Conservation (phyloP, 2,113 vertebrate genomes). For the Bambusicola thoracicus region DNA sequence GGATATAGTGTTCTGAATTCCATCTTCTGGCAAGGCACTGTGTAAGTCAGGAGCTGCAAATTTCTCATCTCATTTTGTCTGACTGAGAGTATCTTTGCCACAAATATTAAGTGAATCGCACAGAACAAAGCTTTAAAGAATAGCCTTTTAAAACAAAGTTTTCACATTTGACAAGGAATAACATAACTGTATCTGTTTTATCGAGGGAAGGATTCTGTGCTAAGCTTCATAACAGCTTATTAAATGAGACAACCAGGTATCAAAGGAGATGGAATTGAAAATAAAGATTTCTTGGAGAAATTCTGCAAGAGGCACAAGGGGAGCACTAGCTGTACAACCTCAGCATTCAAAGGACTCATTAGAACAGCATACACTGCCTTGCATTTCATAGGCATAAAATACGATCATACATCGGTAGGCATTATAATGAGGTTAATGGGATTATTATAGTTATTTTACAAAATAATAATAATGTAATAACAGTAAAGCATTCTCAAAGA, state of each 20-base stretch:
- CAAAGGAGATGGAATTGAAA: constrained; percentile 21
- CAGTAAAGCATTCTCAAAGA: background rate
- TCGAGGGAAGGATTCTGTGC: background rate
- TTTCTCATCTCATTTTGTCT: background rate
- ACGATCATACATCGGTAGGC: background rate
- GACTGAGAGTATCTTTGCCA: background rate
- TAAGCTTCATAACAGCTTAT: constrained; percentile 12
- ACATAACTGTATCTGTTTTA: background rate
- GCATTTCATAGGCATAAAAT: constrained; percentile 21
- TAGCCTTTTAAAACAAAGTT: background rate
- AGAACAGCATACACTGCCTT: background rate
- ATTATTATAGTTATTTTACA: constrained; percentile 37
- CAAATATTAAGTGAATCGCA: background rate
- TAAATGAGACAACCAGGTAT: constrained; percentile 33
- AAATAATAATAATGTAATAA: constrained; percentile 16
- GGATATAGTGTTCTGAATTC: background rate
- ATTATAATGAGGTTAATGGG: constrained; percentile 56
- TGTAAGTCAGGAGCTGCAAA: background rate
- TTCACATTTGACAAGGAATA: background rate
- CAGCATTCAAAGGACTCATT: constrained; percentile 26
- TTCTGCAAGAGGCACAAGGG: background rate
- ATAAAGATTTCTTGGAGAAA: constrained; percentile 20
- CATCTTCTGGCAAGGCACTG: background rate
- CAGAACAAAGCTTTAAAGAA: background rate
- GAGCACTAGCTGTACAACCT: background rate